Conservation (phyloP, 2,797 vertebrate genomes). For the Rostrhamus sociabilis region DNA sequence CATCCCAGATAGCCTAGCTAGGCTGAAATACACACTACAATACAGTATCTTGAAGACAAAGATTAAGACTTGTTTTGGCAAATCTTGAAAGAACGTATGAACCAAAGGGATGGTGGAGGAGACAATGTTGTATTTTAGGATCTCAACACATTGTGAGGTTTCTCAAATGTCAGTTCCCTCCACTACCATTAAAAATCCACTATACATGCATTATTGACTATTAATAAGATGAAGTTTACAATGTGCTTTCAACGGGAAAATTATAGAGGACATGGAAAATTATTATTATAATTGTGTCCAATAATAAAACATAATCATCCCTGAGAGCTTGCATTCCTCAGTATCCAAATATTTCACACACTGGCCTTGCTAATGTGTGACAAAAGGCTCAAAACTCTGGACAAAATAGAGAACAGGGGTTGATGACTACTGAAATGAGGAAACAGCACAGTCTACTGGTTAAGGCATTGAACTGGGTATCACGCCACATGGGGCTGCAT, state of each 20-base stretch:
- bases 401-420: not conserved
- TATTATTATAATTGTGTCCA: not conserved
- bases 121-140: slow-evolving; percentile 70
- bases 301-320: not conserved
- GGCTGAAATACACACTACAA: slow-evolving; percentile 4
- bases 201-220: not conserved
- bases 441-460: slow-evolving; percentile 42
- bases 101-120: slow-evolving; percentile 57
- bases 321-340: not conserved
- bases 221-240: slow-evolving; percentile 40
- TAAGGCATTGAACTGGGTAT: not conserved
- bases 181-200: slow-evolving; percentile 65
- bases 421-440: not conserved
- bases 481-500: not conserved
- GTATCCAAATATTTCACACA: not conserved
- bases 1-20: slow-evolving; percentile 12
- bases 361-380: not conserved
- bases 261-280: not conserved
- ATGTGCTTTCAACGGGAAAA: slow-evolving; percentile 17
- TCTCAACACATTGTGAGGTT: slow-evolving; percentile 54
- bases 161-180: slow-evolving; percentile 68
- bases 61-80: slow-evolving; percentile 56
- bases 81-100: slow-evolving; percentile 60
- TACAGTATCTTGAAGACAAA: not conserved
- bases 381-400: not conserved